Percentiles rank a stretch among this genome's conserved stretches.
These are phyloP conservation scores for Aphodius granarius DNA, from an alignment of 2,888 invertebrate genomes.

Conservation along the genomic window DNA sequence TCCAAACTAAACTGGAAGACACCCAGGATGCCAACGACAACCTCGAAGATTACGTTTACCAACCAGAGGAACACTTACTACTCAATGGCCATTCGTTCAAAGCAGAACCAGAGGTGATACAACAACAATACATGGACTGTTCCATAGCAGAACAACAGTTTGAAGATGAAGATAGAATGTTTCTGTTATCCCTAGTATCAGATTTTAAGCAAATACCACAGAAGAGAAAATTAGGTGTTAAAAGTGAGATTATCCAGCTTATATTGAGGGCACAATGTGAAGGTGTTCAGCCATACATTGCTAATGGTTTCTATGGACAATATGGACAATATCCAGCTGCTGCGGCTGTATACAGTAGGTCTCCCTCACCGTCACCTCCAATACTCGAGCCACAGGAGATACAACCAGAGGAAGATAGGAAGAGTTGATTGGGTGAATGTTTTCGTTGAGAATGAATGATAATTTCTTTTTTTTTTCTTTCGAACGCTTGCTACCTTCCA, in stretches of 20 bases:
- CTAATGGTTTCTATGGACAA: neutral
- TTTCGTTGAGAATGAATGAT: neutral
- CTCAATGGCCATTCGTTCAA: neutral
- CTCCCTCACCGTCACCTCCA: neutral
- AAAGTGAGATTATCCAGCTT: constrained; percentile 8
- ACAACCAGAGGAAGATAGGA: neutral
- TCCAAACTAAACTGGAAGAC: neutral
- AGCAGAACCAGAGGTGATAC: neutral
- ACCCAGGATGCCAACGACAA: constrained; percentile 1
- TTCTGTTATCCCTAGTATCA: constrained; percentile 1
- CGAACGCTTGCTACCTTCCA: neutral
- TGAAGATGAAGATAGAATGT: constrained; percentile 8
- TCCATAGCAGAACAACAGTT: neutral
- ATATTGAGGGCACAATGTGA: constrained; percentile 1
- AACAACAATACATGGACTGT: neutral
- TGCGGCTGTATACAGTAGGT: constrained; percentile 1
- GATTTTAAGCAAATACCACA: constrained; percentile 9
- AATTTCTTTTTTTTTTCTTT: neutral
- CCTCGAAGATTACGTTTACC: neutral
- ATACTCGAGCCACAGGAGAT: neutral
- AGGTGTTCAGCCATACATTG: neutral
- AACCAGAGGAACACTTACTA: constrained; percentile 5
- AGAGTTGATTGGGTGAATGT: neutral
- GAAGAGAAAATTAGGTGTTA: constrained; percentile 4
- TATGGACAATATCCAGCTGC: constrained; percentile 1